Evolutionary conservation across 53 echinoderm and acorn worm species (phyloP).

Genomic region (Apostichopus leukothele): DNA sequence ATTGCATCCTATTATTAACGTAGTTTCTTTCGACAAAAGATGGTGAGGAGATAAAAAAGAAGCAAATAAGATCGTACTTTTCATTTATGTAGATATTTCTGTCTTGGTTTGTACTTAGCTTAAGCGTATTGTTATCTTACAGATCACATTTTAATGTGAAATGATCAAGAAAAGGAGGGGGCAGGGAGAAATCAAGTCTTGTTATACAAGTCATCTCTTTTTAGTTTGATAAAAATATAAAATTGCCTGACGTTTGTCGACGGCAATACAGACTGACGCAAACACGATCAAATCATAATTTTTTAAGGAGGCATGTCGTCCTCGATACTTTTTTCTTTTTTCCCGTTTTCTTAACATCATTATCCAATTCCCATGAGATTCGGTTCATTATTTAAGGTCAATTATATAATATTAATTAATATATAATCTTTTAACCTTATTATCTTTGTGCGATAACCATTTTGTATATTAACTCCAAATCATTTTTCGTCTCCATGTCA

Average conservation of each 20-base stretch:
- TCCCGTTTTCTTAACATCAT: too few species aligned
- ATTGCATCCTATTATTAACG: neutral
- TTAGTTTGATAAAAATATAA: neutral
- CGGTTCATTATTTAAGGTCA: neutral
- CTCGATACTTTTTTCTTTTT: neutral
- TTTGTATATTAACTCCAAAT: neutral
- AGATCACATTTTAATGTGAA: neutral
- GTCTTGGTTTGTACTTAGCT: neutral
- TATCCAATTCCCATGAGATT: neutral
- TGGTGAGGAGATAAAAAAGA: neutral
- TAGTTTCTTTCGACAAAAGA: neutral
- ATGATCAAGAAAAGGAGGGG: neutral
- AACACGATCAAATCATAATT: neutral
- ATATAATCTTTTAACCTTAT: neutral
- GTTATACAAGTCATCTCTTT: too few species aligned
- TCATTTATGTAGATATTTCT: neutral
- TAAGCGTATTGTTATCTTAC: neutral
- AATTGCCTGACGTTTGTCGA: neutral
- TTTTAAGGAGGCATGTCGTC: neutral
- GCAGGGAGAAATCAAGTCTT: neutral
- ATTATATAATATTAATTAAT: neutral
- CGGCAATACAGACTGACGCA: neutral
- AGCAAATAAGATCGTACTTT: neutral
- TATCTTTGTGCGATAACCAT: neutral
- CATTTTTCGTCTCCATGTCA: neutral